Base-by-base conservation (phyloP, 1,140 invertebrate species). In the Cheumatopsyche charites region DNA sequence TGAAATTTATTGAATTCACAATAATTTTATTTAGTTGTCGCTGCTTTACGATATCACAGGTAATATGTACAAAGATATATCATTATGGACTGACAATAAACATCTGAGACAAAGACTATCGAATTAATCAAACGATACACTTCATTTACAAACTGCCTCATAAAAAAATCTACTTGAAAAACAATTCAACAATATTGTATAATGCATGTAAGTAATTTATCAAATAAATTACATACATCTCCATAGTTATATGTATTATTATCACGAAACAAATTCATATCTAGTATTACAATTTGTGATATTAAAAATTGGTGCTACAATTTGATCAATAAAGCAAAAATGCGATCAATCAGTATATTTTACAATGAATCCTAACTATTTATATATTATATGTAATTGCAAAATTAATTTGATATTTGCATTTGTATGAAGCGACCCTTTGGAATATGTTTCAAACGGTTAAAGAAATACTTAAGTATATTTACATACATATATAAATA, bases 261-360 rank as follows among this genome's bases (percentile, higher is more conserved):
- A 47, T 26, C 61, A 62, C 61, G 36, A 62, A 62, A 62, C 26
- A 0, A 26, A 21, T 62, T 25, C 19, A 52, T 9, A 15, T 58
- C 21, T 25, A n/a, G n/a, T n/a, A n/a, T 19, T 42, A 41, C 26
- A 29, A 5, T 62, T 63, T n/a, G 19, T 63, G 42, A n/a, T n/a
- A 17, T 45, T 66, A 47, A 47, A 66, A 66, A 66, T 66, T 66
- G 63, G 63, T 66, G 63, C 63, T 66, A 66, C 47, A 47, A 66
- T 47, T 66, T 63, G 29, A 42, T 63, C 29, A 63, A 5, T 42
- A 3, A 42, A 63, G 63, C 42, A 66, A 66, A 63, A 47, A 23
- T 66, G 17, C 26, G 5, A 42, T 63, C 17, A 63, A 42, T 25
- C 11, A 62, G 29, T 7, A 13, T n/a, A 15, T 58, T 21, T 21